Base-by-base conservation (phyloP, 1,140 invertebrate genomes). In the Drosophila trapezifrons region DNA sequence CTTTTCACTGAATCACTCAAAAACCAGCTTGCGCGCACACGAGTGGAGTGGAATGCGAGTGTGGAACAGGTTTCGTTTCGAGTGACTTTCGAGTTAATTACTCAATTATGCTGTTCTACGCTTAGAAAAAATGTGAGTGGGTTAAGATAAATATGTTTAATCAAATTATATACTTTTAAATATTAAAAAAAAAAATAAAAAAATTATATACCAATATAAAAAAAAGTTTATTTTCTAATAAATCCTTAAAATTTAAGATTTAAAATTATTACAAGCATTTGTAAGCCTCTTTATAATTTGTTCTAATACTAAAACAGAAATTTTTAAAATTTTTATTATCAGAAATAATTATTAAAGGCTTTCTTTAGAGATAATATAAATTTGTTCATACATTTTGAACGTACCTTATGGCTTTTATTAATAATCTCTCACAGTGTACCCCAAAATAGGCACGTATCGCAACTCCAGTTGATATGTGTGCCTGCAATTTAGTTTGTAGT, bases 41-140 rank as follows among this genome's bases (percentile, higher is more conserved):
- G 51, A 54, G 32, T 70, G 20, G 35, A 71, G 69, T 58, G 51
- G 9, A 10, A 40, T 3, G 12, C n/a, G 20, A 73, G 46, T 65
- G 77, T n/a, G 65, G 20, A 86, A 86, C 83, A 74, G 83, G 83
- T 86, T 86, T 79, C 83, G 67, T 85, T 80, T 71, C 56, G 74
- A 66, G 65, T 82, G 62, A 58, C 35, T 66, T 66, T 72, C 58
- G 66, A 77, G 74, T 80, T 86, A 86, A 86, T 86, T 87, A 86
- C 83, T 86, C 79, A 86, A 86, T 86, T 86, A 86, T 87, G 79
- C 72, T 76, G 71, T 49, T 32, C 29, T 69, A 37, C 38, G 27
- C 32, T 62, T 45, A 17, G 46, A 22, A 45, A 60, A 72, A 70
- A 59, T 25, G 47, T 42, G 56, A 35, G 8, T 35, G 51, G 13